Percentiles rank a stretch among this genome's conserved stretches.
Conservation (phyloP, 1,140 invertebrate genomes). For the Littorina saxatilis region DNA sequence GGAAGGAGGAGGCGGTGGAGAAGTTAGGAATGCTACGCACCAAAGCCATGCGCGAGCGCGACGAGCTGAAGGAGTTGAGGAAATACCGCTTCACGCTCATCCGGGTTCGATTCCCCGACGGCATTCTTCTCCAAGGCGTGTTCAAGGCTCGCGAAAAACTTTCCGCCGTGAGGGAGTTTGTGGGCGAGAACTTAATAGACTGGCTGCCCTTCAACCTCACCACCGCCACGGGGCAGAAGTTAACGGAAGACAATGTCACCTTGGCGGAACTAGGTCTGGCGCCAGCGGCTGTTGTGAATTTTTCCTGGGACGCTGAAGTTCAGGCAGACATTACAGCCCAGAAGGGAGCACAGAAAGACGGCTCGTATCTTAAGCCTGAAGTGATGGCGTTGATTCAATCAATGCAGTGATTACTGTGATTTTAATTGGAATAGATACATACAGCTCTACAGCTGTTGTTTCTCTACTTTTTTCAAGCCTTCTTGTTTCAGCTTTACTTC, state of each 20-base stretch:
- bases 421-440: too few relatives aligned
- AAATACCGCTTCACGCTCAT: constrained; percentile 92
- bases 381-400: constrained; percentile 52
- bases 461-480: too few relatives aligned
- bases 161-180: constrained; percentile 59
- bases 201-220: constrained; percentile 73
- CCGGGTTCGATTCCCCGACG: constrained; percentile 90
- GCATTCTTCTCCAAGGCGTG: constrained; percentile 70
- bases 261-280: constrained; percentile 72
- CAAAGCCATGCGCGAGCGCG: constrained; percentile 93
- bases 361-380: constrained; percentile 53
- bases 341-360: constrained; percentile 44
- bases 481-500: too few relatives aligned
- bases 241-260: constrained; percentile 63
- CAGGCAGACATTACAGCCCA: constrained; percentile 64
- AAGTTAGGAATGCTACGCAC: constrained; percentile 89
- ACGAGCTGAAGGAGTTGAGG: constrained; percentile 85
- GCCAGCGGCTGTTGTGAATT: constrained; percentile 73
- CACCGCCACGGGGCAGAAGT: constrained; percentile 60
- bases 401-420: constrained; percentile 33
- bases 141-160: constrained; percentile 71
- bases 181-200: constrained; percentile 65
- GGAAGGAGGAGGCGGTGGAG: constrained; percentile 83
- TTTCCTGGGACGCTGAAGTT: constrained; percentile 68
- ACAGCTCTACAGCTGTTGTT: too few relatives aligned